Evolutionary conservation across 2,113 vertebrate genomes (phyloP).

Genomic region (Burhinus bistriatus): DNA sequence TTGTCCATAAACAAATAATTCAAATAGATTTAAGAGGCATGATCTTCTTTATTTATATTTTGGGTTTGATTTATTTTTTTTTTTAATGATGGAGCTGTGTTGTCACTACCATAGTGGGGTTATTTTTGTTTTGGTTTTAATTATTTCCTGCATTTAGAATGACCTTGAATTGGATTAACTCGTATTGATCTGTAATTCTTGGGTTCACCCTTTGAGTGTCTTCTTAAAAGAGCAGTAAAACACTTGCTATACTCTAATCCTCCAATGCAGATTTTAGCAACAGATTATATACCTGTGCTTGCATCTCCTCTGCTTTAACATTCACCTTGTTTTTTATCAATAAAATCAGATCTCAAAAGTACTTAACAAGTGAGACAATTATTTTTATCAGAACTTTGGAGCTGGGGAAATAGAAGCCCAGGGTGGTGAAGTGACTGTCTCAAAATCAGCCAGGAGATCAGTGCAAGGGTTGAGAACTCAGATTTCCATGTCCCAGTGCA

Average conservation of each 20-base stretch:
- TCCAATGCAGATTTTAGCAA: not conserved
- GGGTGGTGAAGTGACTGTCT: not conserved
- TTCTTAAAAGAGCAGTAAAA: not conserved
- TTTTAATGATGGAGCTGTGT: not conserved
- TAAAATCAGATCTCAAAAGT: not conserved
- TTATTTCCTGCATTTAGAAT: not conserved
- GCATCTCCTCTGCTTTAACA: not conserved
- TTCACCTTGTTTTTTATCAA: not conserved
- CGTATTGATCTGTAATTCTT: not conserved
- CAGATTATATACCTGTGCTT: not conserved
- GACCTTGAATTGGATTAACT: not conserved
- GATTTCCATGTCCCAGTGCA: not conserved
- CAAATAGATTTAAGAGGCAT: not conserved
- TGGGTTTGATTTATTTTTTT: not conserved
- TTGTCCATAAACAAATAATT: not conserved
- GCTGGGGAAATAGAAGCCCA: not conserved
- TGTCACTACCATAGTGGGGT: not conserved
- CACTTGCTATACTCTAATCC: not conserved
- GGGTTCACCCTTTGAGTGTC: not conserved
- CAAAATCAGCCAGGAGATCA: not conserved
- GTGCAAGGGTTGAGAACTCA: not conserved
- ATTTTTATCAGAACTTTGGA: not conserved
- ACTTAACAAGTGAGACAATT: not conserved
- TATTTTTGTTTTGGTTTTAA: not conserved
- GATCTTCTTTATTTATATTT: not conserved